Evolutionary conservation across 2,888 invertebrate species (phyloP).

Genomic region (Dusona sp.): DNA sequence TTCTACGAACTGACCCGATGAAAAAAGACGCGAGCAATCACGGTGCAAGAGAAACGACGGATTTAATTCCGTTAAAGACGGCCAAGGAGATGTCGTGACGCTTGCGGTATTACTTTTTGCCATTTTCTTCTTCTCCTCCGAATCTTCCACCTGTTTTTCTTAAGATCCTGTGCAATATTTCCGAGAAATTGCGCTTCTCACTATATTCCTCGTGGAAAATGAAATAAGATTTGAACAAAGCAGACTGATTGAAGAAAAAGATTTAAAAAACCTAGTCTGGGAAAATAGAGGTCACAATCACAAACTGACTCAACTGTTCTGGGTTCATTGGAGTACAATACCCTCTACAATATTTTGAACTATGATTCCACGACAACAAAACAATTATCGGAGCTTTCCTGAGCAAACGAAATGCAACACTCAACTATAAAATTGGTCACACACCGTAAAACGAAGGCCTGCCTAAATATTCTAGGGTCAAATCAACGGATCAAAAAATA

Average conservation of each 20-base stretch:
- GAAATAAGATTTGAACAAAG: neutral
- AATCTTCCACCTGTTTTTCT: neutral
- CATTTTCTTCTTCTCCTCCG: neutral
- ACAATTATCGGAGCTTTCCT: neutral
- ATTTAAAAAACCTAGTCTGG: neutral
- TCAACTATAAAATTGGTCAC: neutral
- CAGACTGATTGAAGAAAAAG: neutral
- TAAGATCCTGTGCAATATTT: neutral
- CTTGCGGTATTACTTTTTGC: constrained; percentile 1
- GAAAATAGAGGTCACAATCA: neutral
- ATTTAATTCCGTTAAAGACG: neutral
- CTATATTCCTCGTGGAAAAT: neutral
- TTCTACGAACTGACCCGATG: neutral
- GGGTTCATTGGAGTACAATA: neutral
- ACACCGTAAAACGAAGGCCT: too few species aligned
- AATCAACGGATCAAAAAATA: neutral
- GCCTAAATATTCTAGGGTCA: neutral
- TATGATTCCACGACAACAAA: neutral
- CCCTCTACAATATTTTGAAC: neutral
- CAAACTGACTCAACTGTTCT: neutral
- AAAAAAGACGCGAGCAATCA: neutral
- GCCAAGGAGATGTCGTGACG: neutral
- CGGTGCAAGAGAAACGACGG: neutral
- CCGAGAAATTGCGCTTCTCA: neutral
- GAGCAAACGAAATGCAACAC: neutral